Evolutionary conservation across 2,888 invertebrate species (phyloP).

Genomic region (Parascotia fuliginaria): DNA sequence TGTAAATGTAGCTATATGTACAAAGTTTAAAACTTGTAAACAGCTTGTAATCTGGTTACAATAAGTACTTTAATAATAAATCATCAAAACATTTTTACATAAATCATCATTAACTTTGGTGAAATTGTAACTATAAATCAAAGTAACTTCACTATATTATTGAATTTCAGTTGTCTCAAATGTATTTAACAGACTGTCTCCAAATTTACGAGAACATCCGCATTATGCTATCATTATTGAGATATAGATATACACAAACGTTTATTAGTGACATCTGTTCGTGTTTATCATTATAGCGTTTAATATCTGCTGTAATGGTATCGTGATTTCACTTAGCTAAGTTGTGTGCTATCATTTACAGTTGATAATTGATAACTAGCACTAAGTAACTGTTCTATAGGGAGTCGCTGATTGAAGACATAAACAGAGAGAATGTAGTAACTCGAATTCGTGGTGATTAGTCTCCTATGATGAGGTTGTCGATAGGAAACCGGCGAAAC

Average conservation of each 20-base stretch:
- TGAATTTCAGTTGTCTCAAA: neutral
- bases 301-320: conserved; percentile 3
- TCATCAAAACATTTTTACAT: no score
- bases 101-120: no score
- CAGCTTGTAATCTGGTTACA: no score
- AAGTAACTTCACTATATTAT: neutral
- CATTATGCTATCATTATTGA: conserved; percentile 40
- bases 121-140: no score
- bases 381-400: neutral
- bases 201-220: conserved; percentile 41
- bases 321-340: neutral
- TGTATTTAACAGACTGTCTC: conserved; percentile 26
- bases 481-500: no score
- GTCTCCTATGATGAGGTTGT: no score
- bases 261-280: conserved; percentile 42
- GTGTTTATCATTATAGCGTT: conserved; percentile 20
- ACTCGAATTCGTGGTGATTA: no score
- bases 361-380: neutral
- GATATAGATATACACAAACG: conserved; percentile 40
- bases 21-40: no score
- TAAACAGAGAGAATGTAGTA: no score
- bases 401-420: neutral
- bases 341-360: neutral
- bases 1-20: no score
- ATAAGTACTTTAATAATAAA: no score